Conservation (phyloP, 92 coral and sea anemone species). For the Metridium senile region DNA sequence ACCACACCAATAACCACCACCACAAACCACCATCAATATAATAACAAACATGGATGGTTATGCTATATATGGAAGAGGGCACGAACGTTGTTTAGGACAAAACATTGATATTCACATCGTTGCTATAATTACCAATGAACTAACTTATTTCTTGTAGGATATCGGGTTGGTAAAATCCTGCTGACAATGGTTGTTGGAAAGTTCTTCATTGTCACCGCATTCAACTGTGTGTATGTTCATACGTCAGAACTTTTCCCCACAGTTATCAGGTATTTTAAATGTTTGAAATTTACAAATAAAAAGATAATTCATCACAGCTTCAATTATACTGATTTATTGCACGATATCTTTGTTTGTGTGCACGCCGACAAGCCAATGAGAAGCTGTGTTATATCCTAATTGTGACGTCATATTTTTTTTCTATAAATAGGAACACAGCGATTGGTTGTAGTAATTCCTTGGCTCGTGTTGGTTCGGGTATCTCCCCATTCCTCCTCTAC, state of each 20-base stretch:
- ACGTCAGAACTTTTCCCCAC: conserved; percentile 11
- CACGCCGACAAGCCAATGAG: too few relatives aligned
- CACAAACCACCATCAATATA: background rate
- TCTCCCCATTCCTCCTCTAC: conserved; percentile 1
- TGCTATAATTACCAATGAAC: too few relatives aligned
- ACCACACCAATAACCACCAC: background rate
- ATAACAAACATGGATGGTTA: background rate
- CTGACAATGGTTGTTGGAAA: conserved; percentile 1
- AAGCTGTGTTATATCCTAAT: too few relatives aligned
- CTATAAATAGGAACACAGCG: conserved; percentile 6
- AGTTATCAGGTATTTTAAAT: background rate
- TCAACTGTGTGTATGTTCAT: conserved; percentile 1
- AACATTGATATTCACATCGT: too few relatives aligned
- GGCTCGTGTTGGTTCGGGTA: conserved; percentile 10
- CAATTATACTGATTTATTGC: too few relatives aligned
- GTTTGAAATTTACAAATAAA: background rate
- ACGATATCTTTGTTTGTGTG: too few relatives aligned
- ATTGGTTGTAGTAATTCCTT: background rate
- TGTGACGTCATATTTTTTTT: too few relatives aligned
- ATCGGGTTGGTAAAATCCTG: background rate
- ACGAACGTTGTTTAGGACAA: too few relatives aligned
- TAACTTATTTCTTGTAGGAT: background rate
- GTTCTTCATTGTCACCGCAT: conserved; percentile 2
- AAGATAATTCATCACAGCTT: too few relatives aligned
- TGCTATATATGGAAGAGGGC: too few relatives aligned